Evolutionary conservation across 1,140 invertebrate genomes (phyloP).

Genomic region (Zaprionus capensis): DNA sequence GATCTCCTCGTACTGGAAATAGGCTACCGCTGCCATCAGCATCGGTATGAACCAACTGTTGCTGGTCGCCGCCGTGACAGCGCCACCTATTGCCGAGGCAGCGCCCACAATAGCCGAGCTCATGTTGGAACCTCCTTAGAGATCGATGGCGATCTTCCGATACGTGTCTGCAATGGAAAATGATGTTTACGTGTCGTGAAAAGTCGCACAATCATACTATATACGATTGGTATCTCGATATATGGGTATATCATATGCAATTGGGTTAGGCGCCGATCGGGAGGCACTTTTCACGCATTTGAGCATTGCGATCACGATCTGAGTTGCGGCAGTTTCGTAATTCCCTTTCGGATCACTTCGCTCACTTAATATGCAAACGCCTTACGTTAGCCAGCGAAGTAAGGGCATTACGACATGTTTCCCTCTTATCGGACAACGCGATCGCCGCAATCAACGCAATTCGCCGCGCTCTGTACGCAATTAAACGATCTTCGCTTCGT

Average conservation of each 20-base stretch:
- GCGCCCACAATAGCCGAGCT: conserved; percentile 85
- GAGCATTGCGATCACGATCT: conserved; percentile 64
- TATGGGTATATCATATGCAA: conserved; percentile 44
- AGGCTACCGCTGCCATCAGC: conserved; percentile 91
- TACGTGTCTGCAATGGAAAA: conserved; percentile 57
- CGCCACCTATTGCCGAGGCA: conserved; percentile 86
- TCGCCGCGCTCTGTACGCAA: neutral
- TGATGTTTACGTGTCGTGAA: conserved; percentile 35
- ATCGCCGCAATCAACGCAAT: neutral
- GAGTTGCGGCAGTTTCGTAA: conserved; percentile 59
- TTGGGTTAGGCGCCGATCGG: conserved; percentile 45
- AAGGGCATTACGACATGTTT: conserved; percentile 22
- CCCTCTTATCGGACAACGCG: conserved; percentile 20
- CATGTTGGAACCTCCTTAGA: conserved; percentile 40
- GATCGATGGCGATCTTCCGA: conserved; percentile 7
- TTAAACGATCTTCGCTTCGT: neutral
- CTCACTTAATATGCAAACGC: conserved; percentile 58
- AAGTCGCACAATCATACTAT: conserved; percentile 24
- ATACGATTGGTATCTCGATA: conserved; percentile 1
- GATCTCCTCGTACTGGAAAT: conserved; percentile 91
- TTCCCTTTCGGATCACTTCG: neutral
- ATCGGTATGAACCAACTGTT: conserved; percentile 91
- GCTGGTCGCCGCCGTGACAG: conserved; percentile 85
- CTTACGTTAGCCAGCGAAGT: neutral
- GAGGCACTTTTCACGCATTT: conserved; percentile 57